Percentiles rank a stretch among this genome's conserved stretches.
phyloP scores from a whole-genome alignment of 1,140 invertebrate genomes.

The Helicoverpa armigera region DNA sequence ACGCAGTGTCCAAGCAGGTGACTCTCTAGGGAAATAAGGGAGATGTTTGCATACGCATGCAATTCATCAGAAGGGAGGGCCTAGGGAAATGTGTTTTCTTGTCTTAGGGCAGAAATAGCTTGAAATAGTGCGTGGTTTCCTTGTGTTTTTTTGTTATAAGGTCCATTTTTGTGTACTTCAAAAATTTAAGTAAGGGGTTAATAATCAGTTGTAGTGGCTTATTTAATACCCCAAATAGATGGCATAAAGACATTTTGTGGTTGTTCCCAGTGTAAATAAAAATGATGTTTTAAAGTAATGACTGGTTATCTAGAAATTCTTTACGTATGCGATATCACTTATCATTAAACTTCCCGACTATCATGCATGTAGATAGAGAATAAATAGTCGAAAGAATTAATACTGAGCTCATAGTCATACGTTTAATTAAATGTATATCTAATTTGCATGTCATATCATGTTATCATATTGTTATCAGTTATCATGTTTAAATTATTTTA shows the following conservation, averaged over 20 bases:
- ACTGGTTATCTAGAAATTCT: not conserved
- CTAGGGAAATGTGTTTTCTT: not conserved
- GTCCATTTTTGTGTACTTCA: too few relatives aligned
- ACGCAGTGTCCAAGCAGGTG: not conserved
- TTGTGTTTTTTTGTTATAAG: not conserved
- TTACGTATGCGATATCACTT: not conserved
- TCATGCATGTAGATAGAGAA: not conserved
- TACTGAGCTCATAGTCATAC: not conserved
- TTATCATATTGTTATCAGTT: too few relatives aligned
- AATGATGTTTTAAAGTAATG: not conserved
- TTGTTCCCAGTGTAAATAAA: too few relatives aligned
- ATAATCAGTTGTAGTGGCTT: too few relatives aligned
- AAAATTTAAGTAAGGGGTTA: too few relatives aligned
- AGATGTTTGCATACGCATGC: not conserved
- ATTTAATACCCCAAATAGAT: too few relatives aligned
- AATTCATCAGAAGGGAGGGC: not conserved
- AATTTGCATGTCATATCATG: too few relatives aligned
- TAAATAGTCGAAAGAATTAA: not conserved
- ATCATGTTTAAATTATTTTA: not conserved
- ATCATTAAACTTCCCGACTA: not conserved
- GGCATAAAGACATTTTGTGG: too few relatives aligned
- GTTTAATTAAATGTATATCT: not conserved
- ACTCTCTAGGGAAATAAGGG: conserved; percentile 10
- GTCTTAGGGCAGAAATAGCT: not conserved
- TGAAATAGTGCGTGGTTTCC: not conserved